Conservation (phyloP, 1,140 invertebrate species). For the Psix sp. region DNA sequence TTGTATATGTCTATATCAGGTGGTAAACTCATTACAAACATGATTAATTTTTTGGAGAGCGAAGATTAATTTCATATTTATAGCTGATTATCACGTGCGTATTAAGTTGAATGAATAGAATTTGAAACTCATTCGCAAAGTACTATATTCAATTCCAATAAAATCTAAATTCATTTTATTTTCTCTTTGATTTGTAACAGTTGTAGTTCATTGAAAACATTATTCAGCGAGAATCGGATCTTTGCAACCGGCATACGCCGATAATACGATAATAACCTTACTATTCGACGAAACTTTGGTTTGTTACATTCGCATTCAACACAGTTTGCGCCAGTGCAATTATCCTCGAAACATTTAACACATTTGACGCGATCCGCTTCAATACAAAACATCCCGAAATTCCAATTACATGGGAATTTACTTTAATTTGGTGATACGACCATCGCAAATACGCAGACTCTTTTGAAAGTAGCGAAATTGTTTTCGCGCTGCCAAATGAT, state of each 20-base stretch:
- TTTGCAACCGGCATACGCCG: neutral
- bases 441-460: neutral
- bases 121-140: neutral
- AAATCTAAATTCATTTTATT: conserved; percentile 2
- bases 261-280: conserved; percentile 34
- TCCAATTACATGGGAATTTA: conserved; percentile 26
- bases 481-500: neutral
- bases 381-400: conserved; percentile 13
- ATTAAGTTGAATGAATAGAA: no score
- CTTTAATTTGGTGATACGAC: conserved; percentile 18
- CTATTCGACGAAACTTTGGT: conserved; percentile 33
- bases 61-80: no score
- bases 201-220: conserved; percentile 14
- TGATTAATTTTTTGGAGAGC: no score
- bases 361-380: conserved; percentile 1
- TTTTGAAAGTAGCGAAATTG: neutral
- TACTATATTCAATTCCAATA: conserved; percentile 13
- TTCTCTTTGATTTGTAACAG: neutral
- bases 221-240: conserved; percentile 21
- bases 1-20: no score
- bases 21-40: no score
- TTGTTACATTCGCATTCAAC: conserved; percentile 36
- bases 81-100: no score
- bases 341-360: conserved; percentile 33
- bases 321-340: conserved; percentile 12